phyloP scores from a whole-genome alignment of 1,140 invertebrate species.

The Coptotermes formosanus region DNA sequence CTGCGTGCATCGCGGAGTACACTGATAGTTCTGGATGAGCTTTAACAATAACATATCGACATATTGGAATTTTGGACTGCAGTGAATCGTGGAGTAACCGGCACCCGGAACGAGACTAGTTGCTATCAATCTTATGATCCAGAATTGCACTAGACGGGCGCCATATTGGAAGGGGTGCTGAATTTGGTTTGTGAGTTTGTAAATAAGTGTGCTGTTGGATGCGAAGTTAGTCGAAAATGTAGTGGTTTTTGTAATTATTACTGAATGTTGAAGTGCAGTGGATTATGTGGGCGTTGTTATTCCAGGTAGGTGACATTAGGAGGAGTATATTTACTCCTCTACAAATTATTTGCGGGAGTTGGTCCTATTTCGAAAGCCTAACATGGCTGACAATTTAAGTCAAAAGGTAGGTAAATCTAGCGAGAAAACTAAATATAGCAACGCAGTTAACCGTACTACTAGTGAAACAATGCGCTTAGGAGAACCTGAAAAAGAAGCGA shows the following conservation, averaged over 20 bases:
- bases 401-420: conserved; percentile 33
- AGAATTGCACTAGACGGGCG: background rate
- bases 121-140: background rate
- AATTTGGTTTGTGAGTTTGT: background rate
- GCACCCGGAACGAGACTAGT: background rate
- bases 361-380: conserved; percentile 20
- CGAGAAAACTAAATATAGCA: conserved; percentile 40
- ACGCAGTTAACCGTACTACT: conserved; percentile 70
- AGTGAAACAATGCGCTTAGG: conserved; percentile 72
- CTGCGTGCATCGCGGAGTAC: background rate
- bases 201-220: conserved; percentile 26
- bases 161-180: conserved; percentile 23
- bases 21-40: background rate
- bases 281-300: conserved; percentile 29
- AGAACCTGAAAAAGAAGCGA: conserved; percentile 54
- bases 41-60: background rate
- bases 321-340: conserved; percentile 26
- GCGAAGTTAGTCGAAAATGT: background rate
- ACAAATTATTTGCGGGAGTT: conserved; percentile 15
- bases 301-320: conserved; percentile 24
- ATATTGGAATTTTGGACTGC: background rate
- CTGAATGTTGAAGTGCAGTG: conserved; percentile 21
- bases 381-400: conserved; percentile 37
- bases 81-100: background rate
- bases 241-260: conserved; percentile 1